Base-by-base conservation (phyloP, 2,113 vertebrate genomes). In the Dromas ardeola region DNA sequence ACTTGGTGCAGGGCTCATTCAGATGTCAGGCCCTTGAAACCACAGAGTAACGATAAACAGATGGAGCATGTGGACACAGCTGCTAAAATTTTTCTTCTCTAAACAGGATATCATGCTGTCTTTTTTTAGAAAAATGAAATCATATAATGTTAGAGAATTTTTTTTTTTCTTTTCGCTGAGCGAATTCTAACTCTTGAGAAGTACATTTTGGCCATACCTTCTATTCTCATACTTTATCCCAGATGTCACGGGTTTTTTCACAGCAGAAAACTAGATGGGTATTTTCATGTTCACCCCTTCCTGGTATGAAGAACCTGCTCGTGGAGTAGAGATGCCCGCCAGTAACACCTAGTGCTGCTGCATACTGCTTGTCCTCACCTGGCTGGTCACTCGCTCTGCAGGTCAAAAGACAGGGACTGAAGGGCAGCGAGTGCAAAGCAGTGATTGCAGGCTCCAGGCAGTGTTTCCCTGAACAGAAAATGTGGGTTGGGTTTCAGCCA, bases 41-140 rank as follows among this genome's bases (percentile, higher is more conserved):
- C 61, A 3, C 93, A 53, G 26, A 62, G n/a, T 86, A 93, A 92
- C 85, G 38, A 89, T 42, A 88, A 94, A 88, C 95, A 95, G 82
- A 91, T 89, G 82, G 80, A 79, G 29, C 77, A 85, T 61, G 36
- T 82, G 79, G 78, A 83, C 65, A 79, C 80, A 92, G 93, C 82
- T 97, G 89, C 78, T 95, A 49, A 86, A 95, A 81, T 79, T 22
- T 77, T 81, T 81, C 63, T 73, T 94, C 66, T 81, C 49, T 80
- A 85, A 95, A 91, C 86, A 88, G 81, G 70, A 47, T 93, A 89
- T 96, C 55, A 78, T 83, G 77, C 47, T 93, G 65, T 40, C 49
- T 76, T 93, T 73, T 93, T 94, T 94, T 52, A 73, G 53, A 65
- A 90, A 92, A 95, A 76, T 4, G 2, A 84, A 92, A 74, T 84